These are phyloP conservation scores for Carapus acus DNA, from an alignment of 2,797 vertebrate genomes.

Conservation along the genomic window DNA sequence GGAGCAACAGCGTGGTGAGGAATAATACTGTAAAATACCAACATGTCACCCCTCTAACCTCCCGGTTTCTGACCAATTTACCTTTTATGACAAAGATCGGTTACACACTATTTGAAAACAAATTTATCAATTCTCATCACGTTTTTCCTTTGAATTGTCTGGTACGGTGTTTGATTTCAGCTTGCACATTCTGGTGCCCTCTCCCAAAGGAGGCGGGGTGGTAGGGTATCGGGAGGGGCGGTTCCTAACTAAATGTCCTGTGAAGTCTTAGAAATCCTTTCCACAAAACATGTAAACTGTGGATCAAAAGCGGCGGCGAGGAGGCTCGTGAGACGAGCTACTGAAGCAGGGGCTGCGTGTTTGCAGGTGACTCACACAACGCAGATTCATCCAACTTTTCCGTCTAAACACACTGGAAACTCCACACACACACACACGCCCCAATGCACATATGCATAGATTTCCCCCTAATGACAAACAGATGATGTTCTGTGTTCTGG, in stretches of 20 bases:
- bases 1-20: conserved; percentile 33
- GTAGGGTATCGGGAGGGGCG: too few species aligned
- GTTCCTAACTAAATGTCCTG: neutral
- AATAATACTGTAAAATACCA: conserved; percentile 40
- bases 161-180: neutral
- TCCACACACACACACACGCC: conserved; percentile 39
- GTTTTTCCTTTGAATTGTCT: neutral
- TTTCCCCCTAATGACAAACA: conserved; percentile 46
- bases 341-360: conserved; percentile 9
- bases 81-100: neutral
- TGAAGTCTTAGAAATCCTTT: conserved; percentile 7
- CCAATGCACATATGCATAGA: conserved; percentile 38
- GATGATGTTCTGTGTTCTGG: conserved; percentile 34
- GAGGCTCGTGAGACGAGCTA: conserved; percentile 8
- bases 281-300: conserved; percentile 1
- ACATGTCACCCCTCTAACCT: conserved; percentile 23
- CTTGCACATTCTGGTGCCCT: neutral
- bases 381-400: conserved; percentile 42
- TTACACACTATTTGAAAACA: neutral
- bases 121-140: neutral
- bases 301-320: conserved; percentile 1
- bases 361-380: conserved; percentile 30
- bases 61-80: neutral
- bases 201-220: too few species aligned
- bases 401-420: conserved; percentile 21